These are phyloP conservation scores for Ichneumoninae sp. DNA, from an alignment of 2,888 invertebrate genomes.

Conservation along the genomic window DNA sequence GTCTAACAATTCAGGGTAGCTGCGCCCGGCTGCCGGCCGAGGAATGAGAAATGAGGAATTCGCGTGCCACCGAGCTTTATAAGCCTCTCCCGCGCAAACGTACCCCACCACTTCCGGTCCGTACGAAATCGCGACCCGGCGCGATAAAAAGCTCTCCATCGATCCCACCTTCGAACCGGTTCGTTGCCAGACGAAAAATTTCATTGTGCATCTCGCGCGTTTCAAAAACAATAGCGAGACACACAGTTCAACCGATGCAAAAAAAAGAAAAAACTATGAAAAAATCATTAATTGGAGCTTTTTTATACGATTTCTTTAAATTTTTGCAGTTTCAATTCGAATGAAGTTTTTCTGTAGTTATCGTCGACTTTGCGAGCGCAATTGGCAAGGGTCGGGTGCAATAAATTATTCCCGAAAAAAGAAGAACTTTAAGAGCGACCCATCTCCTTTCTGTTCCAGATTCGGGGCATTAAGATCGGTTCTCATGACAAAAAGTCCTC, in stretches of 20 bases:
- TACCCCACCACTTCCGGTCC: background rate
- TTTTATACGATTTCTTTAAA: too few relatives aligned
- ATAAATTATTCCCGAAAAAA: background rate
- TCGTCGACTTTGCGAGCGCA: background rate
- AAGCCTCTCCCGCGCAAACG: background rate
- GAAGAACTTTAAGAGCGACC: slow-evolving; percentile 3
- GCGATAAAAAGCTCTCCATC: slow-evolving; percentile 16
- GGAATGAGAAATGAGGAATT: slow-evolving; percentile 59
- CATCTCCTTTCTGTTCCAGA: slow-evolving; percentile 69
- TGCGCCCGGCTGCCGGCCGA: background rate
- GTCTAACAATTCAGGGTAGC: slow-evolving; percentile 62
- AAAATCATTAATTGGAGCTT: too few relatives aligned
- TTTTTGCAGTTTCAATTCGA: background rate
- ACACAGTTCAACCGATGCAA: too few relatives aligned
- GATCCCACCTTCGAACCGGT: slow-evolving; percentile 25
- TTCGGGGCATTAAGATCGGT: slow-evolving; percentile 61
- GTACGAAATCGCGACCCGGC: slow-evolving; percentile 20
- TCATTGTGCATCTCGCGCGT: background rate
- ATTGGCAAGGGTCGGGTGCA: background rate
- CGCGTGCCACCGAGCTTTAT: slow-evolving; percentile 55
- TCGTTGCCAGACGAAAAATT: background rate
- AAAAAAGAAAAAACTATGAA: too few relatives aligned
- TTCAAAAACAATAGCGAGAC: too few relatives aligned
- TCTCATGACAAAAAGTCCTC: slow-evolving; percentile 69
- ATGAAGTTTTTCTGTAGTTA: background rate